Evolutionary conservation across 2,888 invertebrate genomes (phyloP), one percentile per base, ranked within the genome.

Genomic region (Encarsia formosa): DNA sequence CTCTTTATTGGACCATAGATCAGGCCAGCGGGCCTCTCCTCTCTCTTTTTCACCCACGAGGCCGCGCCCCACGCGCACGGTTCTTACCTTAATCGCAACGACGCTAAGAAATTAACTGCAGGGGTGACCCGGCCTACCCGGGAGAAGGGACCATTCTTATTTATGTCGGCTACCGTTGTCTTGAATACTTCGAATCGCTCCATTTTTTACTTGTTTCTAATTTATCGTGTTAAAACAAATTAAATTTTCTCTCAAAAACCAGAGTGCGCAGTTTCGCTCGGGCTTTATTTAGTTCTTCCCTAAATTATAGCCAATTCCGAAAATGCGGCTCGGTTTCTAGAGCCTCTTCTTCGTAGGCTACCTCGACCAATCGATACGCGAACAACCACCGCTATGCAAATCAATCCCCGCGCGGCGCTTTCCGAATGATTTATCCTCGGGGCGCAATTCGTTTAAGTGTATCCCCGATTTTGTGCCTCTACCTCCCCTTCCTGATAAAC

Each of bases 401-500:
- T 73, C 71, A 71, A 71, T 70, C 65, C 63, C 59, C 39, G 43
- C 50, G 49, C 50, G 45, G 52, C 18, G 56, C 31, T 46, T 44
- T 45, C 61, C 62, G 65, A 64, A 65, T 69, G 71, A 73, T 73
- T 73, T 70, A 73, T 69, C 57, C 61, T 49, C 56, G 55, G 53
- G 52, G 64, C 59, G 70, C 71, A 74, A 74, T 73, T 70, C 68
- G 71, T 70, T 73, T 74, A 70, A 73, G 73, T 73, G 73, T 73
- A 71, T 66, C 66, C 65, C 67, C 67, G 66, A 65, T 67, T 67
- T 29, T n/a, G 22, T 32, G 18, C 16, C 22, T 4, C 34, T 32
- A 18, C 16, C 15, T 24, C 42, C 4, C 11, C 22, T 15, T n/a
- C 19, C 15, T 16, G n/a, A n/a, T n/a, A n/a, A n/a, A n/a, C n/a